A percentile compares a stretch with the other conserved stretches of the same genome.
Conservation (phyloP, 2,888 invertebrate species). For the Leptopilina drosophilae region DNA sequence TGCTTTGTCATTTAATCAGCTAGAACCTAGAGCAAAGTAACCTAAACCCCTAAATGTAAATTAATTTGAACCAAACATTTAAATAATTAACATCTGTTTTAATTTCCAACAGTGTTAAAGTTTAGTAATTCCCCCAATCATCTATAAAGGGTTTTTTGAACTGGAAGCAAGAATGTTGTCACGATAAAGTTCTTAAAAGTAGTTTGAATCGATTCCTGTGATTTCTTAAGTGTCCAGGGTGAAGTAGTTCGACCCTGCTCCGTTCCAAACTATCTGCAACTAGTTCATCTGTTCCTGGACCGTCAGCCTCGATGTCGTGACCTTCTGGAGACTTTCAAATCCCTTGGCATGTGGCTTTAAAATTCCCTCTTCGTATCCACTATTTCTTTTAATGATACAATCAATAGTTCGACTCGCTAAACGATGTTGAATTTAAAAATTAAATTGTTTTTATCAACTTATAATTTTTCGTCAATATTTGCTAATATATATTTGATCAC, state of each 20-base stretch:
- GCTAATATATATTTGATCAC: no score
- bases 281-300: constrained; percentile 61
- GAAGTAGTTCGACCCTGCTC: constrained; percentile 61
- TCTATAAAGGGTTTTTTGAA: neutral
- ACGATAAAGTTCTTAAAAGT: constrained; percentile 41
- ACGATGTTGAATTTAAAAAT: no score
- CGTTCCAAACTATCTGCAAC: constrained; percentile 60
- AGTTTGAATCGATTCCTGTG: constrained; percentile 40
- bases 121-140: neutral
- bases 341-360: constrained; percentile 43
- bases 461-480: no score
- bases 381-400: no score
- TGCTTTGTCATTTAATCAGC: no score
- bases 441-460: no score
- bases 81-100: no score
- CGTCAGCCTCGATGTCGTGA: constrained; percentile 62
- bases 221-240: constrained; percentile 49
- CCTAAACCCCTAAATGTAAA: no score
- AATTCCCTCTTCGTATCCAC: constrained; percentile 20
- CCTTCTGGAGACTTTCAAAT: constrained; percentile 62
- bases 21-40: no score
- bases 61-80: no score
- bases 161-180: constrained; percentile 3
- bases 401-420: no score
- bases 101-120: no score